Conservation (phyloP, 1,140 invertebrate species). For the Oncopodura yosiiana region DNA sequence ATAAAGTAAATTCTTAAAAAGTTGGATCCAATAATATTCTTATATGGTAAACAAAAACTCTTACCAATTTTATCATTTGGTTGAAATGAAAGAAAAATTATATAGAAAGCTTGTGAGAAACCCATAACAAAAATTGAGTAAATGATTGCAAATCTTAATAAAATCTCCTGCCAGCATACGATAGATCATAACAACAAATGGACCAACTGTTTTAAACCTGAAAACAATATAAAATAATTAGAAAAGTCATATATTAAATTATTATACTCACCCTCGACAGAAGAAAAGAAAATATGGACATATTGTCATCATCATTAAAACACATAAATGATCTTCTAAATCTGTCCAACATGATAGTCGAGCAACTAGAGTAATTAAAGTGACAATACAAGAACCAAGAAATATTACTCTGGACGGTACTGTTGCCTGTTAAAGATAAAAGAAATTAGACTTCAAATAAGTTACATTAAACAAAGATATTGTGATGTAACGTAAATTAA, state of each 20-base stretch:
- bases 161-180: slow-evolving; percentile 93
- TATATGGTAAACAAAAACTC: not conserved
- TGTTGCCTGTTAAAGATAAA: slow-evolving; percentile 53
- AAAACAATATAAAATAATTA: slow-evolving; percentile 5
- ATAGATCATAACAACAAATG: slow-evolving; percentile 99
- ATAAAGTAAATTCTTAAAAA: not conserved
- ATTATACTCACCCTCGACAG: slow-evolving; percentile 58
- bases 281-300: slow-evolving; percentile 96
- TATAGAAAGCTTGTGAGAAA: slow-evolving; percentile 78
- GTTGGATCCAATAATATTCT: not conserved
- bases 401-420: slow-evolving; percentile 89
- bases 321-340: slow-evolving; percentile 78
- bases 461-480: not conserved
- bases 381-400: slow-evolving; percentile 77
- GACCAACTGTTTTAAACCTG: slow-evolving; percentile 90
- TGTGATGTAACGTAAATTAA: slow-evolving; percentile 2
- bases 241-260: not conserved
- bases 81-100: slow-evolving; percentile 29
- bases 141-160: slow-evolving; percentile 88
- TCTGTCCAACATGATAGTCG: slow-evolving; percentile 69
- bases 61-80: not conserved
- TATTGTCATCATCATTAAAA: slow-evolving; percentile 55
- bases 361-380: slow-evolving; percentile 70
- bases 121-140: slow-evolving; percentile 95
- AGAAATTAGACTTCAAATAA: not conserved